Percentiles rank a stretch among this genome's conserved stretches.
Conservation (phyloP, 2,888 invertebrate genomes). For the Cerastoderma edule region DNA sequence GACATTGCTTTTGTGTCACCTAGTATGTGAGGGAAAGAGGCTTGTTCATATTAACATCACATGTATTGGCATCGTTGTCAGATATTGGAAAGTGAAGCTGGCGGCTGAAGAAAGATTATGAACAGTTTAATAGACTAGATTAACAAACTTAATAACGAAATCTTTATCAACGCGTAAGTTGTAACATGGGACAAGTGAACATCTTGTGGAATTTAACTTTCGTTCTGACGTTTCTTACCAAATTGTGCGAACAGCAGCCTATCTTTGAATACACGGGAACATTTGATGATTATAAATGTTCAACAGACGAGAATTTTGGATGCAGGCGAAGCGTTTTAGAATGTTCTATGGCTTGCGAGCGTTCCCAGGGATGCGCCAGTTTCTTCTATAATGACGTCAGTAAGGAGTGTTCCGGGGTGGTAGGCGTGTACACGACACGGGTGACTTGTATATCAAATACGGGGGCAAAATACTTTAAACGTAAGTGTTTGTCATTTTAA, state of each 20-base stretch:
- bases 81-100: neutral
- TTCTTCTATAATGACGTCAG: constrained; percentile 7
- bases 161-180: neutral
- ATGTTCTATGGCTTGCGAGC: constrained; percentile 5
- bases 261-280: neutral
- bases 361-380: neutral
- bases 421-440: neutral
- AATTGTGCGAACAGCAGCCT: neutral
- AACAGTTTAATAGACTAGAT: neutral
- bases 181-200: neutral
- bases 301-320: constrained; percentile 7
- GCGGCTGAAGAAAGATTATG: neutral
- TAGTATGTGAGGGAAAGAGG: too few species aligned
- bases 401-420: neutral
- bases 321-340: neutral
- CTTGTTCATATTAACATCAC: too few species aligned
- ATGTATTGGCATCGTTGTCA: too few species aligned
- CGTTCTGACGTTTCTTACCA: neutral
- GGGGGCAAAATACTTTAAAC: constrained; percentile 7
- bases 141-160: neutral
- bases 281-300: neutral
- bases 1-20: too few species aligned
- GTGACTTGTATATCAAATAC: neutral
- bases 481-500: too few species aligned
- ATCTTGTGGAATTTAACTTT: neutral